phyloP scores from a whole-genome alignment of 2,888 invertebrate species.

The Ernsta delagoae region DNA sequence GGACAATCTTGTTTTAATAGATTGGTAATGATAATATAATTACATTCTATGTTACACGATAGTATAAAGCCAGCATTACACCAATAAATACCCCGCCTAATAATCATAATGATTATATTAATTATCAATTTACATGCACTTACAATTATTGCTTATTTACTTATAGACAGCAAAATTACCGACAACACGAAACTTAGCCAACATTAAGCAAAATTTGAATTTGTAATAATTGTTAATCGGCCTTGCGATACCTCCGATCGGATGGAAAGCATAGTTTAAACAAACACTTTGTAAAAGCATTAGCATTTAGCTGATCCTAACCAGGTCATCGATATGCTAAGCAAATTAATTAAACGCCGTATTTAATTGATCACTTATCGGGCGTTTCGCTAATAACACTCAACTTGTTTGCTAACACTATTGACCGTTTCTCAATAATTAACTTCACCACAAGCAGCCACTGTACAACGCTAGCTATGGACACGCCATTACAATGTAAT shows the following conservation, averaged over 20 bases:
- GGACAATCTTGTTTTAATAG: not conserved
- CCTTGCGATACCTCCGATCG: constrained; percentile 17
- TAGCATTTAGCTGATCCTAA: constrained; percentile 4
- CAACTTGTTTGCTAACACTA: not conserved
- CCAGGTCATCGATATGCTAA: constrained; percentile 19
- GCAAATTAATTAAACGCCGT: constrained; percentile 4
- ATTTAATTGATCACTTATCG: constrained; percentile 15
- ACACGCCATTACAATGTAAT: not conserved
- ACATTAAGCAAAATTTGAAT: constrained; percentile 24
- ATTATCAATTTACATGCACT: constrained; percentile 30
- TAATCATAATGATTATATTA: constrained; percentile 16
- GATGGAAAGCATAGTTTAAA: constrained; percentile 17
- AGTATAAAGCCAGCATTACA: not conserved
- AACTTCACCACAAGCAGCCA: not conserved
- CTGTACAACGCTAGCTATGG: not conserved
- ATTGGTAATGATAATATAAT: not conserved
- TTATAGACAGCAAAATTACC: constrained; percentile 29
- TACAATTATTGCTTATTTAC: constrained; percentile 16
- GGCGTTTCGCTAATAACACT: constrained; percentile 7
- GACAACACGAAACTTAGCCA: constrained; percentile 19
- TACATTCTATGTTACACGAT: not conserved
- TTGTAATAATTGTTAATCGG: constrained; percentile 22
- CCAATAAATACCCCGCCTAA: not conserved
- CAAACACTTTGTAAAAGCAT: constrained; percentile 15
- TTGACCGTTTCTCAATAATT: not conserved